Conservation (phyloP, 2,113 vertebrate species). For the Probosciger aterrimus region DNA sequence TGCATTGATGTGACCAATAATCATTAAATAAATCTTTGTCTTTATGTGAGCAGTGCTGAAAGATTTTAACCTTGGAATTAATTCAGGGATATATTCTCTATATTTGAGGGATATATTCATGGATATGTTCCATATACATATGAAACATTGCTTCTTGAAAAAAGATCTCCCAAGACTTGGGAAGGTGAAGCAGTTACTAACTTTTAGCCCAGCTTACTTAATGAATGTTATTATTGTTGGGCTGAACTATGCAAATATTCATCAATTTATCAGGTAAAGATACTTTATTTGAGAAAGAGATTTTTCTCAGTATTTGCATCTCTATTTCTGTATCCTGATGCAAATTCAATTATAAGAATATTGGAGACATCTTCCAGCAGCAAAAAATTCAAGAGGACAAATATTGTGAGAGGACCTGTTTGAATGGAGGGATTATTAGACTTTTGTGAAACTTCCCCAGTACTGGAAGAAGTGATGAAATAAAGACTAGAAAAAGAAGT, state of each 20-base stretch:
- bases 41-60: neutral
- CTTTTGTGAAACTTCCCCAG: neutral
- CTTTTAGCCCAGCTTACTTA: neutral
- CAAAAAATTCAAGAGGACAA: neutral
- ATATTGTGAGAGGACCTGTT: neutral
- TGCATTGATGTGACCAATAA: neutral
- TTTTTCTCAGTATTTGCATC: neutral
- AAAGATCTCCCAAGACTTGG: neutral
- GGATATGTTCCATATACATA: neutral
- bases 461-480: neutral
- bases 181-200: neutral
- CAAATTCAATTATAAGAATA: neutral
- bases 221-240: neutral
- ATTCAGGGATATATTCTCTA: neutral
- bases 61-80: neutral
- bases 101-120: neutral
- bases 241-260: neutral
- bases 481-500: neutral
- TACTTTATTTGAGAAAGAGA: neutral
- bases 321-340: neutral
- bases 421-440: neutral
- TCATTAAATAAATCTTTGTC: neutral
- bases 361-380: neutral
- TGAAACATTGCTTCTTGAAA: neutral
- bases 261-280: neutral